Evolutionary conservation across 2,888 invertebrate genomes (phyloP).

Genomic region (Phragmatobia fuliginosa): DNA sequence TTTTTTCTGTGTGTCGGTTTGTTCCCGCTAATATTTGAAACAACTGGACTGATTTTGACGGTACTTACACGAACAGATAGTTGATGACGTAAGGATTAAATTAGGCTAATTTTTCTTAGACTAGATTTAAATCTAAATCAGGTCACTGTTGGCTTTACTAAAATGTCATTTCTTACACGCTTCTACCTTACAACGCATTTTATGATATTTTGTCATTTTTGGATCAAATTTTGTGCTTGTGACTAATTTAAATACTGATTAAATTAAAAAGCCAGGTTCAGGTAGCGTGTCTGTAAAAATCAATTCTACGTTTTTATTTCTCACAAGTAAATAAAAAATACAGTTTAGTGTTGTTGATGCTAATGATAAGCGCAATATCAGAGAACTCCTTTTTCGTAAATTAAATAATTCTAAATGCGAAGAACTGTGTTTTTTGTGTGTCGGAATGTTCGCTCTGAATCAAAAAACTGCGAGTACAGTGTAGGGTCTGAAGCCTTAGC

Average conservation of each 20-base stretch:
- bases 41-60: too few relatives aligned
- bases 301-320: conserved; percentile 6
- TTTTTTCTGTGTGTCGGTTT: too few relatives aligned
- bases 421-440: not conserved
- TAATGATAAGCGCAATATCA: not conserved
- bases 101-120: too few relatives aligned
- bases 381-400: not conserved
- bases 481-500: too few relatives aligned
- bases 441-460: not conserved
- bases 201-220: conserved; percentile 4
- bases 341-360: not conserved
- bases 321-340: not conserved
- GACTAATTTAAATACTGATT: conserved; percentile 23
- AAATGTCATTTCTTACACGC: not conserved
- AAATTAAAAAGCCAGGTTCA: conserved; percentile 19
- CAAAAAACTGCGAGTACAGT: too few relatives aligned
- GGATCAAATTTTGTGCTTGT: conserved; percentile 19
- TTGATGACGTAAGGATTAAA: too few relatives aligned
- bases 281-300: conserved; percentile 7
- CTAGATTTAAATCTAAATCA: not conserved
- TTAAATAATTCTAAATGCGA: not conserved
- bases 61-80: too few relatives aligned
- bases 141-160: not conserved
- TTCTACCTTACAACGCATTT: conserved; percentile 2
- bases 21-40: too few relatives aligned